Evolutionary conservation across 2,888 invertebrate species (phyloP).

Genomic region (Stenchaetothrips biformis): DNA sequence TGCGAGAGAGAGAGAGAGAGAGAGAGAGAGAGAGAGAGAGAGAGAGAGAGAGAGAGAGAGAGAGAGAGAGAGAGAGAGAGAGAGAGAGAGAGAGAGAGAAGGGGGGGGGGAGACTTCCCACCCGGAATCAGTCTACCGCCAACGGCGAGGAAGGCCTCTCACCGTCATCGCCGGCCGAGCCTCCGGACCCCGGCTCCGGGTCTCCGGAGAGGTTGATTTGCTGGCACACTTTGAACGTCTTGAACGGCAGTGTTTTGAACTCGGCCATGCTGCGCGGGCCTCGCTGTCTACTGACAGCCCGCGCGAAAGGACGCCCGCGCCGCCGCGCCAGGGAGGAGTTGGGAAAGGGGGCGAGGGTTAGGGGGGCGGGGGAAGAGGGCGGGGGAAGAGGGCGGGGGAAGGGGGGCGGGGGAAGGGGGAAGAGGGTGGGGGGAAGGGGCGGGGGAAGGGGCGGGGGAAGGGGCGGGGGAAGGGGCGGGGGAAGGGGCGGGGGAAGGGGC

Average conservation of each 20-base stretch:
- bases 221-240: conserved; percentile 44
- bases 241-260: conserved; percentile 35
- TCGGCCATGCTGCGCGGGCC: conserved; percentile 35
- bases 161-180: too few relatives aligned
- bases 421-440: background rate
- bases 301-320: background rate
- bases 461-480: background rate
- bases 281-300: background rate
- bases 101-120: too few relatives aligned
- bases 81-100: too few relatives aligned
- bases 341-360: too few relatives aligned
- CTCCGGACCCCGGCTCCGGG: background rate
- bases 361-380: background rate
- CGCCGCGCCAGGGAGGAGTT: background rate
- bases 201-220: conserved; percentile 43
- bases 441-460: background rate
- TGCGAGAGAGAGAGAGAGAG: background rate
- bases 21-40: background rate
- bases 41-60: background rate
- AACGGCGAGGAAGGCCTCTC: too few relatives aligned
- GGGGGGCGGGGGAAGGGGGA: background rate
- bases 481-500: background rate
- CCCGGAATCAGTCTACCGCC: too few relatives aligned
- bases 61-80: too few relatives aligned
- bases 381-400: background rate